phyloP scores from a whole-genome alignment of 2,888 invertebrate species.

The Plebejus argus region DNA sequence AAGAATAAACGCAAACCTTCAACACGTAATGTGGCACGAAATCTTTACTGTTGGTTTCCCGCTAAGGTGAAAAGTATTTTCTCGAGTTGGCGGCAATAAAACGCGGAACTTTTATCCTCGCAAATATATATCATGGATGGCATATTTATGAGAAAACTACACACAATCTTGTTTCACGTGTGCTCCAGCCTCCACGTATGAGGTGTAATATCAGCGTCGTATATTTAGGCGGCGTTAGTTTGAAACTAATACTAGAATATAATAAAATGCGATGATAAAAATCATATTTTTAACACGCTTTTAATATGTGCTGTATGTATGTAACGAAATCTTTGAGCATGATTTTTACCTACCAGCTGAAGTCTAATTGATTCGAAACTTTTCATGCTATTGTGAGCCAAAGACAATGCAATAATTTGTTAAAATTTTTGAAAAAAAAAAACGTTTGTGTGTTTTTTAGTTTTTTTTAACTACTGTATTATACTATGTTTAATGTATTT shows the following conservation, averaged over 20 bases:
- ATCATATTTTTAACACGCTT: too few relatives aligned
- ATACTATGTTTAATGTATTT: too few relatives aligned
- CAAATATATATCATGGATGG: slow-evolving; percentile 34
- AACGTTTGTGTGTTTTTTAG: too few relatives aligned
- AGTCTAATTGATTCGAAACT: too few relatives aligned
- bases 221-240: neutral
- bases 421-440: too few relatives aligned
- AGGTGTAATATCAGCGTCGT: neutral
- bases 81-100: slow-evolving; percentile 24
- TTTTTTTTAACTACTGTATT: too few relatives aligned
- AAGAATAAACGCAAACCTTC: slow-evolving; percentile 16
- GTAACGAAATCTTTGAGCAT: too few relatives aligned
- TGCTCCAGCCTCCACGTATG: neutral
- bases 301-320: too few relatives aligned
- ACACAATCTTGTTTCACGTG: slow-evolving; percentile 37
- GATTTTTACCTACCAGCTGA: too few relatives aligned
- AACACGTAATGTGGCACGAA: slow-evolving; percentile 18
- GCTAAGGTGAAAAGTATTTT: slow-evolving; percentile 31
- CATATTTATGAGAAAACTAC: slow-evolving; percentile 36
- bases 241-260: neutral
- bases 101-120: slow-evolving; percentile 23
- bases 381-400: too few relatives aligned
- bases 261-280: too few relatives aligned
- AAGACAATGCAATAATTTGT: too few relatives aligned
- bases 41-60: slow-evolving; percentile 24